These are phyloP conservation scores for Anhinga rufa DNA, from an alignment of 2,113 vertebrate genomes.

Conservation along the genomic window DNA sequence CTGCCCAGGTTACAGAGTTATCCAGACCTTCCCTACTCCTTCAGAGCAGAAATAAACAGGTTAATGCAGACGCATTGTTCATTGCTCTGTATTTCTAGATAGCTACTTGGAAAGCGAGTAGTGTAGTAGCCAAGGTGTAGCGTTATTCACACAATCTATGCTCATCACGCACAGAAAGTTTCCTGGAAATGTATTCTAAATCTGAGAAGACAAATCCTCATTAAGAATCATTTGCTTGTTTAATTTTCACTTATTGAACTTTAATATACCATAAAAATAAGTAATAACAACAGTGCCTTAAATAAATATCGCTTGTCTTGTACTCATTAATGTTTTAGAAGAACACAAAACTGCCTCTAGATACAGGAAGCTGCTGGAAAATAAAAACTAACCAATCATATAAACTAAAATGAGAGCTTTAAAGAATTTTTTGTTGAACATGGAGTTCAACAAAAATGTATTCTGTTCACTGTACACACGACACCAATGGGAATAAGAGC, in stretches of 20 bases:
- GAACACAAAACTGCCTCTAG: constrained; percentile 55
- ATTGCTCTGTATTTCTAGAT: background rate
- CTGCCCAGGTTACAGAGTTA: background rate
- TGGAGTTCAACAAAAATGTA: constrained; percentile 37
- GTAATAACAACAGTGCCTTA: background rate
- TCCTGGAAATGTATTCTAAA: background rate
- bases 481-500: constrained; percentile 73
- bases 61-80: background rate
- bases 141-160: background rate
- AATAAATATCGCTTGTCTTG: constrained; percentile 20
- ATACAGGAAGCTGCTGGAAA: constrained; percentile 65
- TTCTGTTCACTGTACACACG: constrained; percentile 70
- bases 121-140: background rate
- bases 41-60: background rate
- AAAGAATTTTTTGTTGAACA: constrained; percentile 24
- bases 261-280: constrained; percentile 27
- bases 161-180: background rate
- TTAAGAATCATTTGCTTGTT: constrained; percentile 34
- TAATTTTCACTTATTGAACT: constrained; percentile 26
- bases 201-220: constrained; percentile 39
- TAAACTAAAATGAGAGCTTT: background rate
- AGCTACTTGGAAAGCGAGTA: background rate
- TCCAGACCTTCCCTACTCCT: background rate
- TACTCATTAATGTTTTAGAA: constrained; percentile 37
- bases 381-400: constrained; percentile 30